These are phyloP conservation scores for Enteromius viviparus DNA, from an alignment of 2,797 vertebrate genomes.

Conservation along the genomic window DNA sequence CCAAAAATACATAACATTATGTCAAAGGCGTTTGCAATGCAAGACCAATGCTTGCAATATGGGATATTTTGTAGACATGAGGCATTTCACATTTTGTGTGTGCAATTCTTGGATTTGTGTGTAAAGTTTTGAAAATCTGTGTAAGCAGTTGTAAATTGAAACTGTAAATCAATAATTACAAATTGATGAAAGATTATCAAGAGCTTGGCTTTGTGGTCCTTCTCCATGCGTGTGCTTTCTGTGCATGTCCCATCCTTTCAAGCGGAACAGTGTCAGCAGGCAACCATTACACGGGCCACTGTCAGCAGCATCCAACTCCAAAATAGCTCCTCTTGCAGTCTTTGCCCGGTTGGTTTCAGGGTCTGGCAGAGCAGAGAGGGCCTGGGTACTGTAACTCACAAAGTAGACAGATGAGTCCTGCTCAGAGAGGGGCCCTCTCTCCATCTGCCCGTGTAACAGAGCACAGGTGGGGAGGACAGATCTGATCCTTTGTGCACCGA, in stretches of 20 bases:
- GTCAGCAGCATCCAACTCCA: conserved; percentile 48
- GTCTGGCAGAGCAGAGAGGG: conserved; percentile 30
- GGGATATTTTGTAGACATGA: too few relatives aligned
- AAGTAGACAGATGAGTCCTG: conserved; percentile 44
- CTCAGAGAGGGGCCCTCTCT: conserved; percentile 42
- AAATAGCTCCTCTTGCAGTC: conserved; percentile 48
- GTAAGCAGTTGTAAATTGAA: too few relatives aligned
- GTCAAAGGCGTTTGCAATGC: too few relatives aligned
- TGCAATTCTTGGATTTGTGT: too few relatives aligned
- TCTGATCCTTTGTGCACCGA: conserved; percentile 28
- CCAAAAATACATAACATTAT: too few relatives aligned
- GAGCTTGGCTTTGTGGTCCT: neutral
- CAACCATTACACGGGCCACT: conserved; percentile 44
- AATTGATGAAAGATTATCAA: conserved; percentile 27
- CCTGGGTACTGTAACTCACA: conserved; percentile 35
- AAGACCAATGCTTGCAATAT: too few relatives aligned
- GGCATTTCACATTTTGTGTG: too few relatives aligned
- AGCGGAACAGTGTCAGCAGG: conserved; percentile 25
- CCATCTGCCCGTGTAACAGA: conserved; percentile 69
- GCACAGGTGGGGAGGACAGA: conserved; percentile 63
- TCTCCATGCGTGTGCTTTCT: conserved; percentile 20
- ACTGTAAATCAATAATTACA: conserved; percentile 11
- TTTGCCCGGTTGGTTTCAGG: conserved; percentile 43
- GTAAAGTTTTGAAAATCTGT: too few relatives aligned
- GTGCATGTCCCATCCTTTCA: conserved; percentile 41